Evolutionary conservation across 1,140 invertebrate species (phyloP), one percentile per base, ranked within the genome.

Genomic region (Zaprionus vittiger): DNA sequence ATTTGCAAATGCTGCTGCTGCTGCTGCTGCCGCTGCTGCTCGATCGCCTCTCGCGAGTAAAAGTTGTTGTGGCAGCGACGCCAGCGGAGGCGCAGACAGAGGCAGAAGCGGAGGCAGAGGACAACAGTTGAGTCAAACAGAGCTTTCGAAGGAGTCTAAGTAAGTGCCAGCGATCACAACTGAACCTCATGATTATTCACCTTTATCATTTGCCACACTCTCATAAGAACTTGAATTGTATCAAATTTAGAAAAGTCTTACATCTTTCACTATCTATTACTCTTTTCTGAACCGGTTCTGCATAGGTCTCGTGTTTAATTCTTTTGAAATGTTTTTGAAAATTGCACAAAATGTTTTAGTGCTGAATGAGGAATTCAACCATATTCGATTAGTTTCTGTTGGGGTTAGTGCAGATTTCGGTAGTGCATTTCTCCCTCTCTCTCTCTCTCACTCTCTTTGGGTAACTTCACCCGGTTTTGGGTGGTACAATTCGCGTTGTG

Each of bases 1-100:
- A 79, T 81, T 79, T 76, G 81, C 81, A 76, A 73, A 71, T 72
- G 66, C 77, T 67, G 41, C 41, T 17, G 41, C 15, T 41, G 38
- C 38, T 6, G 38, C n/a, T 6, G 34, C 37, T 5, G 37, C 37
- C 14, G 4, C 37, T 15, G 41, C 41, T 47, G 77, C 61, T 69
- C 59, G 62, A 79, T 66, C 67, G 66, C 14, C 67, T 31, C 65
- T 68, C 37, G 64, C 59, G 22, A 26, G 26, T 28, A 20, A 62
- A 56, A 57, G 57, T 28, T 59, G 65, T 73, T 68, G 24, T 44
- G 37, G n/a, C 38, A 14, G 28, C 49, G 38, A 17, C 59, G 52
- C 24, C 68, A 55, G 17, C 49, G 11, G 26, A 15, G 28, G 5
- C 67, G 41, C n/a, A 34, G 26, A 22, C 22, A 59, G 24, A 31